Percentiles rank a stretch among this genome's conserved stretches.
Conservation (phyloP, 2,113 vertebrate genomes). For the Lota lota region DNA sequence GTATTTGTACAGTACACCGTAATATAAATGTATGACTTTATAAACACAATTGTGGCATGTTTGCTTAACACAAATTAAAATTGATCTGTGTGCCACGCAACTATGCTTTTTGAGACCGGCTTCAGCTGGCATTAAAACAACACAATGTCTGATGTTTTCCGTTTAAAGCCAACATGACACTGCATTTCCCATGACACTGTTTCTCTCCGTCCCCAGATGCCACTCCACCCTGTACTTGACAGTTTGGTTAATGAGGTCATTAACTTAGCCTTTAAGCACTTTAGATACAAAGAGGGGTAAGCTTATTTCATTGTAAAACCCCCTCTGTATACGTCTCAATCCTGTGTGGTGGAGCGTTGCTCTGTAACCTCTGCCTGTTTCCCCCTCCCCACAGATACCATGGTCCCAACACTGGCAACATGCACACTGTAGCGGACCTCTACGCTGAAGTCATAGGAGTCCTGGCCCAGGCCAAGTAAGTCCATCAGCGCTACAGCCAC, state of each 20-base stretch:
- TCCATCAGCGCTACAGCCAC: background rate
- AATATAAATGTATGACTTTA: no score
- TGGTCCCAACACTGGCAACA: slow-evolving; percentile 97
- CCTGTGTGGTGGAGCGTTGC: background rate
- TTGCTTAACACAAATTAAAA: no score
- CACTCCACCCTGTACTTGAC: slow-evolving; percentile 93
- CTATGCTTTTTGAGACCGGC: no score
- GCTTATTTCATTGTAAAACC: slow-evolving; percentile 7
- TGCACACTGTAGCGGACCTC: slow-evolving; percentile 97
- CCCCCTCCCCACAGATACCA: slow-evolving; percentile 79
- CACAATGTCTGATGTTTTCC: no score
- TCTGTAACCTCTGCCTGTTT: background rate
- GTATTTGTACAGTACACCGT: no score
- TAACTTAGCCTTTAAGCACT: slow-evolving; percentile 97
- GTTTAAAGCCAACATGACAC: background rate
- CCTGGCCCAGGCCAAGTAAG: slow-evolving; percentile 96
- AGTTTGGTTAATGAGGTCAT: slow-evolving; percentile 93
- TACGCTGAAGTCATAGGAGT: slow-evolving; percentile 97
- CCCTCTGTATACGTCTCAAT: background rate
- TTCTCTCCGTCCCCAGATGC: slow-evolving; percentile 77
- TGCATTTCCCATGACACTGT: background rate
- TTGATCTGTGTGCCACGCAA: no score
- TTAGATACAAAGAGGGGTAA: slow-evolving; percentile 99
- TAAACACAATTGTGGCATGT: no score
- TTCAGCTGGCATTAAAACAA: no score